phyloP scores from a whole-genome alignment of 2,113 vertebrate genomes.

The Myotis lucifugus region DNA sequence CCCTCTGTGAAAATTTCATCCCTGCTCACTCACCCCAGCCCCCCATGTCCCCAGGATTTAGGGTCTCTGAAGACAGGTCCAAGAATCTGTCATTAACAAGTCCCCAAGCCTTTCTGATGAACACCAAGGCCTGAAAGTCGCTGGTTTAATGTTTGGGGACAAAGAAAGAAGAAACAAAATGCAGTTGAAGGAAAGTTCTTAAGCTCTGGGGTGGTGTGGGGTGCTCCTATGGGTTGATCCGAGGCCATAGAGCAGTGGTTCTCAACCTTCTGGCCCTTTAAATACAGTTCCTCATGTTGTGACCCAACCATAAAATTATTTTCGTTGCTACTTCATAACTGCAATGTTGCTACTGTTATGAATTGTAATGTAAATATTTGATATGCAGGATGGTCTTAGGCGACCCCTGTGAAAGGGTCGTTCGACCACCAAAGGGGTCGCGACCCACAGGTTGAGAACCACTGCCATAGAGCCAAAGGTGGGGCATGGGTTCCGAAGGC shows the following conservation, averaged over 20 bases:
- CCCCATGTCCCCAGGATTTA: too few relatives aligned
- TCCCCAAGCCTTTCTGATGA: neutral
- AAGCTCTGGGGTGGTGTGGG: neutral
- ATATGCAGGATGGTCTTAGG: too few relatives aligned
- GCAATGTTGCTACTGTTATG: too few relatives aligned
- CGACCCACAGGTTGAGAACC: too few relatives aligned
- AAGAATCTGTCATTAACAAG: neutral
- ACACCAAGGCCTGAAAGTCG: neutral
- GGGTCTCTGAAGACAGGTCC: neutral
- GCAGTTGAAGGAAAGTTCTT: neutral
- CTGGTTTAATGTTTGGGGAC: neutral
- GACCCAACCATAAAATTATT: too few relatives aligned
- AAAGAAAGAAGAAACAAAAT: neutral
- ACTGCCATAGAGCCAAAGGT: neutral
- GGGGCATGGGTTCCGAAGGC: fast-evolving
- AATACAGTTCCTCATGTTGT: too few relatives aligned
- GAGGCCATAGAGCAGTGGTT: neutral
- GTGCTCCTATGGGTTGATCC: fast-evolving
- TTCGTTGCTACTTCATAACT: too few relatives aligned
- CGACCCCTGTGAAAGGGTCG: too few relatives aligned
- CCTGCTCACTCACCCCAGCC: neutral
- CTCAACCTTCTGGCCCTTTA: too few relatives aligned
- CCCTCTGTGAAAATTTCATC: neutral
- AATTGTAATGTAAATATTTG: too few relatives aligned
- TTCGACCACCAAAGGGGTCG: too few relatives aligned